Percentiles rank a stretch among this genome's conserved stretches.
Evolutionary conservation across 1,140 invertebrate genomes (phyloP).

Genomic region (Armadillidium nasatum): DNA sequence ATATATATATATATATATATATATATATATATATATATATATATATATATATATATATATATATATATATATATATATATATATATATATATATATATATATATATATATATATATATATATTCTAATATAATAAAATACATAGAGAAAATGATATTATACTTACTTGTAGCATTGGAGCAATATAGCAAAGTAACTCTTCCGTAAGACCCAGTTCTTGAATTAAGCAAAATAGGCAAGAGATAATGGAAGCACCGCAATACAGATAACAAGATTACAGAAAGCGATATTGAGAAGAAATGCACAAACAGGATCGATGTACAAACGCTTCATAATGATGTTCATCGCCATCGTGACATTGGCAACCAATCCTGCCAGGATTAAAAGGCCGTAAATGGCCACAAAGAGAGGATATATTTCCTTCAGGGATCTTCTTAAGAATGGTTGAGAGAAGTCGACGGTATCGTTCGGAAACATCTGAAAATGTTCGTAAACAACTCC

Average conservation of each 20-base stretch:
- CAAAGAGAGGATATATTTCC: constrained; percentile 59
- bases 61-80: too few relatives aligned
- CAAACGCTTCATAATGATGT: constrained; percentile 58
- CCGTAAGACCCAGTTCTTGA: constrained; percentile 68
- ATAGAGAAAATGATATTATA: background rate
- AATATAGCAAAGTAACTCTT: constrained; percentile 68
- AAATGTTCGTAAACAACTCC: background rate
- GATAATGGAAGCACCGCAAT: constrained; percentile 59
- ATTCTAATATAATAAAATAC: too few relatives aligned
- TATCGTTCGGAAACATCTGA: constrained; percentile 34
- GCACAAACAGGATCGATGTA: constrained; percentile 62
- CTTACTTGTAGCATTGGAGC: constrained; percentile 63
- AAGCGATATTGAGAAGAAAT: constrained; percentile 62
- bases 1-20: too few relatives aligned
- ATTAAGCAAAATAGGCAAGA: constrained; percentile 61
- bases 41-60: too few relatives aligned
- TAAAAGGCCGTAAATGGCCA: constrained; percentile 60
- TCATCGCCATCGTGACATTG: constrained; percentile 56
- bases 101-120: too few relatives aligned
- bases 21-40: too few relatives aligned
- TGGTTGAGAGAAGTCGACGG: constrained; percentile 32
- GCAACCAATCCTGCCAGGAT: constrained; percentile 53
- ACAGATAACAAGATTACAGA: constrained; percentile 67
- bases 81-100: too few relatives aligned
- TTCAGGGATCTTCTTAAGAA: constrained; percentile 26